A percentile compares a stretch with the other conserved stretches of the same genome.
phyloP scores from a whole-genome alignment of 2,113 vertebrate species.

The Neopipo cinnamomea region DNA sequence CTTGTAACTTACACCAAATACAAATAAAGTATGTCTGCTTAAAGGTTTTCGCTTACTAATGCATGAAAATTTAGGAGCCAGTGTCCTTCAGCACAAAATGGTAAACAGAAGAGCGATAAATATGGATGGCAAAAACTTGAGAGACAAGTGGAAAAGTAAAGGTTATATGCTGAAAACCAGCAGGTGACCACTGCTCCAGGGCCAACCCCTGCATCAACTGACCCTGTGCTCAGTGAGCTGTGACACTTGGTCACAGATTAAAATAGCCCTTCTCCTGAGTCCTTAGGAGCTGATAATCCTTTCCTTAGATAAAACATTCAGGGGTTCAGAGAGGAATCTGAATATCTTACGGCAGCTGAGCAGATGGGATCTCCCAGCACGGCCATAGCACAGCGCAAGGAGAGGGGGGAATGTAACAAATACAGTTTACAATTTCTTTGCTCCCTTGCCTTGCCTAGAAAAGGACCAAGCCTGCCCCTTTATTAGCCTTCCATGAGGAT shows the following conservation, averaged over 20 bases:
- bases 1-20: neutral
- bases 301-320: neutral
- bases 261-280: neutral
- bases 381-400: neutral
- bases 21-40: neutral
- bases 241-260: neutral
- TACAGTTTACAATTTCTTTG: neutral
- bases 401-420: neutral
- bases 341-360: neutral
- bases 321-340: neutral
- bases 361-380: neutral
- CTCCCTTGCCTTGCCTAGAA: neutral
- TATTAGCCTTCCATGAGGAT: neutral
- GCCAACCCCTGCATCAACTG: neutral
- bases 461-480: neutral
- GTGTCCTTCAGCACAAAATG: neutral
- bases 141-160: neutral
- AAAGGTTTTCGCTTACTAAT: neutral
- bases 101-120: neutral
- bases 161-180: neutral
- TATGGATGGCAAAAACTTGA: neutral
- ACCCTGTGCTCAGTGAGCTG: neutral
- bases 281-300: neutral
- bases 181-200: no score
- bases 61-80: neutral